phyloP scores from a whole-genome alignment of 1,140 invertebrate genomes.

The Anastrepha ludens region DNA sequence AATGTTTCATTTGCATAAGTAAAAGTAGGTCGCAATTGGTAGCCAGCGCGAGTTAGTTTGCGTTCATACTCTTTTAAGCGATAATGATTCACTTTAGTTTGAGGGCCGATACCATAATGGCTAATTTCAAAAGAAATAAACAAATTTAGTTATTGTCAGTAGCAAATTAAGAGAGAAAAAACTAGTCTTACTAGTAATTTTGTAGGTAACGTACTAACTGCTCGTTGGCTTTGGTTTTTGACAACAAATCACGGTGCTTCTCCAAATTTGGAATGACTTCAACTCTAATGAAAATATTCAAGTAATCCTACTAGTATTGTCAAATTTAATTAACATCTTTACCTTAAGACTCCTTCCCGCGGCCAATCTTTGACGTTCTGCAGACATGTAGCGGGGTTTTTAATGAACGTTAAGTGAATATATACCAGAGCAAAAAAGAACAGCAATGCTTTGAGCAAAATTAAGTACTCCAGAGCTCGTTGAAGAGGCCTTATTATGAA shows the following conservation, averaged over 20 bases:
- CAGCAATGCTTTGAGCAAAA: slow-evolving; percentile 91
- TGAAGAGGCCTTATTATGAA: slow-evolving; percentile 80
- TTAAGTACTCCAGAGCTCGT: slow-evolving; percentile 92
- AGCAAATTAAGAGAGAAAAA: not conserved
- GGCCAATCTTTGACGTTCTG: slow-evolving; percentile 95
- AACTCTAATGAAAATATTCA: slow-evolving; percentile 76
- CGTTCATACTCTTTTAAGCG: slow-evolving; percentile 63
- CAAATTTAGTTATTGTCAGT: not conserved
- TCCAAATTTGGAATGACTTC: slow-evolving; percentile 93
- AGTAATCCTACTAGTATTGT: not conserved
- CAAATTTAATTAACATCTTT: not conserved
- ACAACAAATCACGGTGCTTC: slow-evolving; percentile 86
- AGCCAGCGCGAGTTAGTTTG: slow-evolving; percentile 62
- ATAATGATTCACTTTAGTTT: slow-evolving; percentile 66
- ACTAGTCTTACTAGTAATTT: slow-evolving; percentile 63
- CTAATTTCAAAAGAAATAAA: not conserved
- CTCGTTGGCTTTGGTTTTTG: slow-evolving; percentile 75
- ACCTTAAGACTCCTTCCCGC: slow-evolving; percentile 91
- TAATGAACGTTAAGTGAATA: slow-evolving; percentile 95
- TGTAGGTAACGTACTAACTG: slow-evolving; percentile 63
- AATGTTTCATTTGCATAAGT: slow-evolving; percentile 67
- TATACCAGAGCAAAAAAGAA: slow-evolving; percentile 95
- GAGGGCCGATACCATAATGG: slow-evolving; percentile 67
- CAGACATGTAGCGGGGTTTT: slow-evolving; percentile 94
- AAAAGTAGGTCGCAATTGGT: slow-evolving; percentile 61